phyloP scores from a whole-genome alignment of 1,140 invertebrate species.

The Babylonia areolata region DNA sequence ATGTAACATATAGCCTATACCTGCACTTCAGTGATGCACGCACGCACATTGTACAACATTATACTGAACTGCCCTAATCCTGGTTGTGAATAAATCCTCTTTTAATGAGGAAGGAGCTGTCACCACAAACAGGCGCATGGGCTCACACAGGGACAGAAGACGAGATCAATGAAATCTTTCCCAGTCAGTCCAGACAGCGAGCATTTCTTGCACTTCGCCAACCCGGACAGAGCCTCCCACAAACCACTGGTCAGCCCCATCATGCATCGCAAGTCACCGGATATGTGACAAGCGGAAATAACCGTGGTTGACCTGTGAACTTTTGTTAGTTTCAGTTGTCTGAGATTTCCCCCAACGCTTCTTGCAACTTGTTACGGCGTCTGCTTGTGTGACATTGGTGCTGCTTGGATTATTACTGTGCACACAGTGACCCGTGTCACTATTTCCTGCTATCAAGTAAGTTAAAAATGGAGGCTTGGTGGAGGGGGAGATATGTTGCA shows the following conservation, averaged over 20 bases:
- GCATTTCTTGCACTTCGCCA: not conserved
- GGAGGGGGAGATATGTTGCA: not conserved
- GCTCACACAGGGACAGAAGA: too few relatives aligned
- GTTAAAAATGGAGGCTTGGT: not conserved
- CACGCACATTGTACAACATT: too few relatives aligned
- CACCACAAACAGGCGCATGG: too few relatives aligned
- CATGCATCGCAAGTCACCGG: constrained; percentile 1
- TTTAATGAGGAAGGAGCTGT: too few relatives aligned
- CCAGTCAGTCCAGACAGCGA: too few relatives aligned
- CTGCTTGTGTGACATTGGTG: not conserved
- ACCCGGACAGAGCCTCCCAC: not conserved
- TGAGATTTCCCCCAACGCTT: not conserved
- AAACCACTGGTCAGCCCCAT: not conserved
- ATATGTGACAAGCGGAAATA: constrained; percentile 1
- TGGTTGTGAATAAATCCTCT: too few relatives aligned
- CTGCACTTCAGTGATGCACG: too few relatives aligned
- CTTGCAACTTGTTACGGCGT: not conserved
- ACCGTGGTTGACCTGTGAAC: constrained; percentile 5
- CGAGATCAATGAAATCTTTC: too few relatives aligned
- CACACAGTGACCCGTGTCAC: not conserved
- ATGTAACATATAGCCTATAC: too few relatives aligned
- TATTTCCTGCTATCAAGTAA: not conserved
- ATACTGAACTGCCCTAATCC: too few relatives aligned
- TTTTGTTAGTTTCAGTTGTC: not conserved
- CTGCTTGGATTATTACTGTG: not conserved